Evolutionary conservation across 2,113 vertebrate species (phyloP).

Genomic region (Cariama cristata): DNA sequence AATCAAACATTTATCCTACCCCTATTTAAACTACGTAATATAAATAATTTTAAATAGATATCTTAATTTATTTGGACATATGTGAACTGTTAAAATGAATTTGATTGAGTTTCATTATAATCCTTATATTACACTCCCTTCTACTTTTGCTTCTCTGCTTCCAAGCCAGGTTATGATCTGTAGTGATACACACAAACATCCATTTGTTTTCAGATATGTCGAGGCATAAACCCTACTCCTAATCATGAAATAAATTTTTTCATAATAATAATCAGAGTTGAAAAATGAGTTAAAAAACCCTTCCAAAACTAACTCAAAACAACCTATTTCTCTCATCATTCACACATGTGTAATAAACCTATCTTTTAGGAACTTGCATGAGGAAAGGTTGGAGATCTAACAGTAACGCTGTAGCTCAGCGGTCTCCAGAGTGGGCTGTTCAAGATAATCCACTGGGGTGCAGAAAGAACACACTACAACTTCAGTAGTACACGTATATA

Average conservation of each 20-base stretch:
- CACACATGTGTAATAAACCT: background rate
- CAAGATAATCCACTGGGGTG: background rate
- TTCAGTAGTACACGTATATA: background rate
- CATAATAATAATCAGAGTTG: background rate
- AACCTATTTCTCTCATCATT: background rate
- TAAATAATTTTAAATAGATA: background rate
- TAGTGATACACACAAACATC: background rate
- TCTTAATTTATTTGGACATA: background rate
- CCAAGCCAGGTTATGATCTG: background rate
- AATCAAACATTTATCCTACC: background rate
- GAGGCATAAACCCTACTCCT: background rate
- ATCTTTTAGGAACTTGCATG: background rate
- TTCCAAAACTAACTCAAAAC: background rate
- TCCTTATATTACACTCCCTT: background rate
- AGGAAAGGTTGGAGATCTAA: background rate
- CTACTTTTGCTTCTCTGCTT: background rate
- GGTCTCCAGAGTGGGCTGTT: background rate
- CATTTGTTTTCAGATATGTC: background rate
- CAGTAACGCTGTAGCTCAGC: background rate
- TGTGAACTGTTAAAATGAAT: background rate
- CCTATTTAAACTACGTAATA: background rate
- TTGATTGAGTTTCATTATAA: background rate
- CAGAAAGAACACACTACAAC: background rate
- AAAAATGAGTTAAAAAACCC: background rate
- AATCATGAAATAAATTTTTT: background rate